Conservation (phyloP, 2,113 vertebrate genomes). For the Ameiurus melas region DNA sequence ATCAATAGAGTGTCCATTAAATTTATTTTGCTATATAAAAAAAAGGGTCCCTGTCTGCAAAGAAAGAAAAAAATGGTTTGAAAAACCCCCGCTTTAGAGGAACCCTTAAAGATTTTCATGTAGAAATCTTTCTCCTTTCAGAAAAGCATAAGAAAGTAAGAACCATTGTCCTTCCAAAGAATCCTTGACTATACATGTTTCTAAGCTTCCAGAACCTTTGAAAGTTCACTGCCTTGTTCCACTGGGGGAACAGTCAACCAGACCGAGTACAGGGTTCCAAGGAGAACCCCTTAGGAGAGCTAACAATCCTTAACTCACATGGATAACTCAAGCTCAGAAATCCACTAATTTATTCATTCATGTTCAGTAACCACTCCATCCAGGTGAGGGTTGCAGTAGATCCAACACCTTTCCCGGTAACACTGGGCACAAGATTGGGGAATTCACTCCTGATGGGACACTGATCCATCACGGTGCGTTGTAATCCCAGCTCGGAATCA, state of each 20-base stretch:
- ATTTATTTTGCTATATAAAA: not conserved
- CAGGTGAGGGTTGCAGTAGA: not conserved
- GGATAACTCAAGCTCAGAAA: not conserved
- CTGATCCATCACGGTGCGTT: not conserved
- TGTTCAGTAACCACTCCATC: not conserved
- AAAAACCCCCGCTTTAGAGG: not conserved
- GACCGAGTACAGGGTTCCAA: not conserved
- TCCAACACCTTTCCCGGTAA: not conserved
- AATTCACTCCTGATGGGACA: not conserved
- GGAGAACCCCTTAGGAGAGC: not conserved
- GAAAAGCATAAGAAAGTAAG: not conserved
- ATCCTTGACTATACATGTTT: not conserved
- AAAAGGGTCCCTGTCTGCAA: not conserved
- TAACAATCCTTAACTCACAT: not conserved
- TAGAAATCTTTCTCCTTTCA: not conserved
- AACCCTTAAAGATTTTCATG: not conserved
- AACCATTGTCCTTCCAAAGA: not conserved
- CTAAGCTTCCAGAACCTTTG: not conserved
- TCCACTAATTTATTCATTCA: not conserved
- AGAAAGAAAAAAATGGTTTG: not conserved
- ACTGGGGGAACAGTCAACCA: not conserved
- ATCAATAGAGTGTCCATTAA: not conserved
- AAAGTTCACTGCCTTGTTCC: not conserved
- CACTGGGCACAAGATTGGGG: not conserved
- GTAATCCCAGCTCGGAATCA: not conserved